Evolutionary conservation across 2,113 vertebrate genomes (phyloP).

Genomic region (Psophia crepitans): DNA sequence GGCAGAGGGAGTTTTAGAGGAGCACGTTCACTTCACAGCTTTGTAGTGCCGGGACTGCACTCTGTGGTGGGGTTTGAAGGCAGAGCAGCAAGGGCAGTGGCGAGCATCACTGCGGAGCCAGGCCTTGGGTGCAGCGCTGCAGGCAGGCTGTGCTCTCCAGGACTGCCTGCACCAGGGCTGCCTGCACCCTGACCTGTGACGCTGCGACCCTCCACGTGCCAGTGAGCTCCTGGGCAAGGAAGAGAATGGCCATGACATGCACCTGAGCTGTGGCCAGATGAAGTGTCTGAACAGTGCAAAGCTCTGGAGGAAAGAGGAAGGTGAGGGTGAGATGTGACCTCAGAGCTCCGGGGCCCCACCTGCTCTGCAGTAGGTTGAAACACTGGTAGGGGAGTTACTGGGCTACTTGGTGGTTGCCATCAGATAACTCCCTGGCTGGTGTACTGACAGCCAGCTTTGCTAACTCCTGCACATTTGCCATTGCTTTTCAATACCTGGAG

Average conservation of each 20-base stretch:
- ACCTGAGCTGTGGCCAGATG: background rate
- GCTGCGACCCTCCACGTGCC: background rate
- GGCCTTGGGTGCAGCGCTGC: fast-evolving
- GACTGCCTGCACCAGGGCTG: fast-evolving
- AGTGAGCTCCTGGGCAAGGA: background rate
- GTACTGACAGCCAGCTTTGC: background rate
- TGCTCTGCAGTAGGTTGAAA: background rate
- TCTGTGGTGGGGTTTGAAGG: background rate
- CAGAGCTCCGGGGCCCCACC: background rate
- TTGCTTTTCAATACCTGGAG: background rate
- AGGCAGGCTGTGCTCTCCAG: background rate
- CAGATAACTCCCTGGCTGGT: background rate
- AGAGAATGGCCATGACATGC: fast-evolving
- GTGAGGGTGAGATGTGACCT: background rate
- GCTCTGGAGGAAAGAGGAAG: background rate
- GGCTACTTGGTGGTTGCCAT: background rate
- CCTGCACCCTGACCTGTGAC: fast-evolving
- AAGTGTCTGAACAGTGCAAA: background rate
- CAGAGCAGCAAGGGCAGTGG: background rate
- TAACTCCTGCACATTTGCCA: background rate
- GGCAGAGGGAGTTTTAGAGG: background rate
- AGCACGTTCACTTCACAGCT: background rate
- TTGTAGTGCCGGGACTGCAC: background rate
- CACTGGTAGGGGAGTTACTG: background rate
- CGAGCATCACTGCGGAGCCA: fast-evolving